Evolutionary conservation across 2,888 invertebrate genomes (phyloP), one percentile per base, ranked within the genome.

Genomic region (Sepioteuthis lessoniana): DNA sequence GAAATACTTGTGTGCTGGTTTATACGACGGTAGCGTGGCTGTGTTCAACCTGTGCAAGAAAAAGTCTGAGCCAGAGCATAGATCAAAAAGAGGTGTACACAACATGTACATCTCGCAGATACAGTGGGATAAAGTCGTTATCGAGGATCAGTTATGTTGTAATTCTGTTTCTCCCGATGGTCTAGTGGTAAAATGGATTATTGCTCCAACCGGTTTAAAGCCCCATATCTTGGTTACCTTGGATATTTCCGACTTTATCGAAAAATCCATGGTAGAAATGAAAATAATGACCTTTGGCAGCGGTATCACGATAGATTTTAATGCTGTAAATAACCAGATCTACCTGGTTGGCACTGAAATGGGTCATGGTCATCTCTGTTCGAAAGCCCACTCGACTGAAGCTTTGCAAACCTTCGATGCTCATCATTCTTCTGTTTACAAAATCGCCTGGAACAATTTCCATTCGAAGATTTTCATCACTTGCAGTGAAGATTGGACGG

Each of bases 391-490:
- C 91, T 91, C 38, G 37, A 38, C 37, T 8, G 91, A 91, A 37
- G 91, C 42, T 7, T 38, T 91, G 91, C 42, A 91, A 25, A 91
- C 91, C 25, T 42, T 91, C 25, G 91, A 91, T 1, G 91, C 91
- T 19, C 91, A 91, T 21, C 28, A 28, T 37, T 38, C 31, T 25
- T 21, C 25, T 19, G 31, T 91, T 8, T 38, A 91, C 35, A 91
- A 91, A 91, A 37, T 91, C 19, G 91, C 37, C 8, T 91, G 91
- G 91, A 91, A 91, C 21, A 8, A 19, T 25, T 91, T 38, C 38
- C 91, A 91, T 38, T 37, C 91, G 28, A 91, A 91, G 8, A 38
- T 42, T 21, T 91, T 91, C 91, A 91, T 91, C 37, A 91, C 91
- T 7, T 91, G 91, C 91, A 91, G 91, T 35, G 37, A 91, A 21